Base-by-base conservation (phyloP, 2,113 vertebrate genomes). In the Amphilophus citrinellus region DNA sequence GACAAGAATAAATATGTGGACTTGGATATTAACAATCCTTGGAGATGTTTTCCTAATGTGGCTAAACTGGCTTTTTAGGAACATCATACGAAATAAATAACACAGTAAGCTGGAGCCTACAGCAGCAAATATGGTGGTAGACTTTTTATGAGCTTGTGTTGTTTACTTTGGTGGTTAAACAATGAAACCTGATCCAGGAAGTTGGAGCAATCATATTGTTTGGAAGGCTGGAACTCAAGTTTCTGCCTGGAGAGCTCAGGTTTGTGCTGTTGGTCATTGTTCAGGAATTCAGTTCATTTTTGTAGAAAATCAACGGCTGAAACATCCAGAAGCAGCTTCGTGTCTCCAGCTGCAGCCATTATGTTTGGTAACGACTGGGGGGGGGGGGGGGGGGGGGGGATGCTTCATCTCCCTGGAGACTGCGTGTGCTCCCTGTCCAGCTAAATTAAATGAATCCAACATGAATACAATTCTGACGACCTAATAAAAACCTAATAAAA, bases 161-260 rank as follows among this genome's bases (percentile, higher is more conserved):
- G 50, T 47, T 47, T 47, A 14, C 14, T 4, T 47, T 71, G 44
- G 44, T 53, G 44, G 53, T 44, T 73, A 53, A 73, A 73, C 47
- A 53, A 32, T 73, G 47, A 73, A 53, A 73, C 30, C n/a, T n/a
- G 47, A 73, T 56, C 68, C 47, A 73, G 27, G 68, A 73, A 32
- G 47, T 56, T 35, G 27, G 17, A 56, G 6, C 8, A 73, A 73
- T 56, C 27, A 35, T 22, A 37, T 42, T 0, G 11, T 65, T 65
- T 65, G 7, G 42, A 65, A 42, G 6, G 62, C 20, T 42, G 35
- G 35, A 39, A 39, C 39, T 39, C n/a, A 2, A 22, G 35, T 65
- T 14, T 42, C 62, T 65, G 37, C 62, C 22, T 65, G n/a, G 11
- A 22, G 62, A 73, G 30, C 44, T 32, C 20, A 32, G 66, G 11